Evolutionary conservation across 2,113 vertebrate species (phyloP), one percentile per base, ranked within the genome.

Genomic region (Motacilla alba): DNA sequence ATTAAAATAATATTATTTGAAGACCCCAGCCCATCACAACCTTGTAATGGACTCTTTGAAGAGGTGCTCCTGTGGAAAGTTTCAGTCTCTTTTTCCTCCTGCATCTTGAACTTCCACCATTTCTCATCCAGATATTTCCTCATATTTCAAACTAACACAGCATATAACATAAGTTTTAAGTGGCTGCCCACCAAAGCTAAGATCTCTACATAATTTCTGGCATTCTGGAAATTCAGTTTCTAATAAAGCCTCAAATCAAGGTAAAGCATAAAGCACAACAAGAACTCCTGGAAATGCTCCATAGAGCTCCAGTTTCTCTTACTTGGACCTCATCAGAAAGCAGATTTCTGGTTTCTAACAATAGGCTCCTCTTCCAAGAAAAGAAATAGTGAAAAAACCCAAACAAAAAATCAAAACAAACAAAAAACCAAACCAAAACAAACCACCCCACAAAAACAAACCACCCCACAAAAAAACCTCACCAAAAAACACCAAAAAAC

Each of bases 381-480:
- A n/a, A 41, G 31, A 28, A 59, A 15, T 4, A 33, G 3, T 1
- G 27, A n/a, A 44, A n/a, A 37, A 53, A 17, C 1, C 7, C 8
- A 70, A 52, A 43, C 7, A 21, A 72, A 35, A 64, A 55, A 46
- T 24, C 10, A 26, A 68, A 68, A 26, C 27, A 37, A 58, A 43
- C 2, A 28, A 15, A 30, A 44, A 52, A 46, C 2, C 8, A n/a
- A 53, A 28, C 20, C 23, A 35, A 46, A 56, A 3, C 27, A 14
- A 49, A 49, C 8, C n/a, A 31, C 11, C 15, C 35, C 13, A 28
- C 9, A 37, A 50, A 52, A 30, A 30, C 8, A 46, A 39, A 35
- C 7, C 46, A 23, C 7, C 9, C 15, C 50, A 52, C 27, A 39
- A 24, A 27, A 15, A 15, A 69, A 37, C 30, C 50, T 35, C 35